phyloP scores from a whole-genome alignment of 2,888 invertebrate species.

The Eurytoma adleriae region DNA sequence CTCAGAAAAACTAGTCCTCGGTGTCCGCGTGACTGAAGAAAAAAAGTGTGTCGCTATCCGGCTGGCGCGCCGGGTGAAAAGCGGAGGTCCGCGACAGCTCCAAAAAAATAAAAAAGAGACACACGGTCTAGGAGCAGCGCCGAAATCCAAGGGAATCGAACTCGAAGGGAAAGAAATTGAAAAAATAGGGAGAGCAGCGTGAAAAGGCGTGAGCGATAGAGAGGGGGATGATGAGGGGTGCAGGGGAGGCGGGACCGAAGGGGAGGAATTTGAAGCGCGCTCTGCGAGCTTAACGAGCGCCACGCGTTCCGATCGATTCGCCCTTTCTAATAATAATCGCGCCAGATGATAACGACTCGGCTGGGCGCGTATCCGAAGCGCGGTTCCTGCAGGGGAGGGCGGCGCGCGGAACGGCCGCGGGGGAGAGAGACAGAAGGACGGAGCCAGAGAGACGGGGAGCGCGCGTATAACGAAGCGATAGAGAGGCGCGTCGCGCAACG shows the following conservation, averaged over 20 bases:
- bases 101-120: neutral
- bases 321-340: conserved; percentile 42
- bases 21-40: neutral
- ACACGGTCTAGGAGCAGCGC: neutral
- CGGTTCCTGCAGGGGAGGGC: conserved; percentile 32
- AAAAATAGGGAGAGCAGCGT: neutral
- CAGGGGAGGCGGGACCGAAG: neutral
- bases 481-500: too few species aligned
- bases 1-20: conserved; percentile 34
- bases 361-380: neutral
- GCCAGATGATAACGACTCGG: conserved; percentile 28
- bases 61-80: neutral
- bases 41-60: conserved; percentile 38
- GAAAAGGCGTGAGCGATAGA: neutral
- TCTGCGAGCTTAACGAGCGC: conserved; percentile 19
- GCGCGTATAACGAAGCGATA: neutral
- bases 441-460: neutral
- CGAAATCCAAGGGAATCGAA: neutral
- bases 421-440: neutral
- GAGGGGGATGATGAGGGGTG: neutral
- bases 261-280: conserved; percentile 29
- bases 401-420: conserved; percentile 10
- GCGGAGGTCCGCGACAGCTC: neutral
- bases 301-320: conserved; percentile 28
- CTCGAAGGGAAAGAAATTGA: neutral